Percentiles rank a stretch among this genome's conserved stretches.
Evolutionary conservation across 2,113 vertebrate genomes (phyloP).

Genomic region (Scopus umbretta): DNA sequence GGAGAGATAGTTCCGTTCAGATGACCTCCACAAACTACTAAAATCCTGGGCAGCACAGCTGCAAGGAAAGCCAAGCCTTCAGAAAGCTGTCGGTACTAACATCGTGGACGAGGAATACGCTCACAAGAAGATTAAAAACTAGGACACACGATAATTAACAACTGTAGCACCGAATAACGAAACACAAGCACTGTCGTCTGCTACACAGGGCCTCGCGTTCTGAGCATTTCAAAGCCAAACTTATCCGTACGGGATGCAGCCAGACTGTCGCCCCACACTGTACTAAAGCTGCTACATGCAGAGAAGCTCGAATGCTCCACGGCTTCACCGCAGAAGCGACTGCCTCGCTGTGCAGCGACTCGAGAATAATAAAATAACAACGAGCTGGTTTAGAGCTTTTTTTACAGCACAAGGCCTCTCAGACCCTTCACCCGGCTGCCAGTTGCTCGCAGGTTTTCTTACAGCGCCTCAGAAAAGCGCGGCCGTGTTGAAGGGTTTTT

Average conservation of each 20-base stretch:
- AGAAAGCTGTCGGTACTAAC: background rate
- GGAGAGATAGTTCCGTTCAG: accelerated
- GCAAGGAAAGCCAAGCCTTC: background rate
- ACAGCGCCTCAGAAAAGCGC: accelerated
- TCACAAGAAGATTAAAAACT: background rate
- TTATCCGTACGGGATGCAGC: accelerated
- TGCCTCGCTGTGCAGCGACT: accelerated
- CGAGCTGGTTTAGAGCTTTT: background rate
- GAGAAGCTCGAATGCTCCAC: accelerated
- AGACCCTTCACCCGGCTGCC: no score
- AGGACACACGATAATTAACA: background rate
- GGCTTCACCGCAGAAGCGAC: accelerated
- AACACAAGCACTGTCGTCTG: accelerated
- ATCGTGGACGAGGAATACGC: accelerated
- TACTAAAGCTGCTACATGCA: accelerated
- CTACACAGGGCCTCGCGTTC: accelerated
- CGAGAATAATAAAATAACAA: no score
- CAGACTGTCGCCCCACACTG: no score
- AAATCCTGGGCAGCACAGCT: accelerated
- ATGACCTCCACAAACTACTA: background rate
- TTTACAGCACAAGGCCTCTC: background rate
- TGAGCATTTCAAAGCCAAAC: background rate
- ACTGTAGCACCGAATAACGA: background rate
- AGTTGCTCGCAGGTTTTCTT: no score
- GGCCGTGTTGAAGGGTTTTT: accelerated